phyloP scores from a whole-genome alignment of 2,797 vertebrate genomes.

The Xerus rutilus region DNA sequence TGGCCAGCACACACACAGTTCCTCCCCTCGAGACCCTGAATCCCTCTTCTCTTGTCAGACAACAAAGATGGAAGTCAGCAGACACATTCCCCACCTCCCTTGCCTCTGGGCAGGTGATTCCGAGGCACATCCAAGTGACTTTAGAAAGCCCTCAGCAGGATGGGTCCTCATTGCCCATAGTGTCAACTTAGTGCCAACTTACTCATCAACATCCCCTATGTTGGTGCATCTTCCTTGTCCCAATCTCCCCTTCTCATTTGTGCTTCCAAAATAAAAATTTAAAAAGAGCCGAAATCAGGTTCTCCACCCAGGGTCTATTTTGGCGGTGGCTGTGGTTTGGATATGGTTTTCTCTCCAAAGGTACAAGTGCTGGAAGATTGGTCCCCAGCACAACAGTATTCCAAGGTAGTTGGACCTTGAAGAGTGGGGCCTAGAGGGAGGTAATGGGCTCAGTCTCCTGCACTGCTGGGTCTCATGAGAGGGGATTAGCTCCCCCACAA shows the following conservation, averaged over 20 bases:
- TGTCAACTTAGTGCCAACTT: not conserved
- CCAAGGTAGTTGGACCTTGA: not conserved
- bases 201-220: no score
- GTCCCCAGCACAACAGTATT: not conserved
- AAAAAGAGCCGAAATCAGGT: not conserved
- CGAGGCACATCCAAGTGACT: not conserved
- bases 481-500: not conserved
- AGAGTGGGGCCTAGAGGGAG: not conserved
- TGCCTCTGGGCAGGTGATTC: not conserved
- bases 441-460: not conserved
- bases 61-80: not conserved
- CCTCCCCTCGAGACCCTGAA: not conserved
- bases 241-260: not conserved
- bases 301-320: not conserved
- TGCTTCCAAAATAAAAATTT: not conserved
- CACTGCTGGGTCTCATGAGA: not conserved
- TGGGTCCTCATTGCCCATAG: not conserved
- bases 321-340: not conserved
- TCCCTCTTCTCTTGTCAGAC: not conserved
- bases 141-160: not conserved
- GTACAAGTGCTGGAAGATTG: not conserved
- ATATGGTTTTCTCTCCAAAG: not conserved
- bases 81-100: not conserved
- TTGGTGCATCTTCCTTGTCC: not conserved
- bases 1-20: not conserved